Evolutionary conservation across 2,888 invertebrate species (phyloP), one percentile per base, ranked within the genome.

Genomic region (Phortica magna): DNA sequence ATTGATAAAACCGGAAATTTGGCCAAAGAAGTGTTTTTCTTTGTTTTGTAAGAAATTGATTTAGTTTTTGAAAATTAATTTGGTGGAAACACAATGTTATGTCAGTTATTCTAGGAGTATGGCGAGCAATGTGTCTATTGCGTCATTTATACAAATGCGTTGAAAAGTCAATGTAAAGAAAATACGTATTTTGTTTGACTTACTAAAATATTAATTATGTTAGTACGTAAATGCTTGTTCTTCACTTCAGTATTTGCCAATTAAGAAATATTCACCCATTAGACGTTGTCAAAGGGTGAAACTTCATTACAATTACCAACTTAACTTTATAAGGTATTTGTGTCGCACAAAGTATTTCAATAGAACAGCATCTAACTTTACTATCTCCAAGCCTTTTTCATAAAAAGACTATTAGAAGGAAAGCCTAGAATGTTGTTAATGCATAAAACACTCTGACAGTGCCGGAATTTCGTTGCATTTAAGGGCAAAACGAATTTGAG

Each of bases 221-320:
- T n/a, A n/a, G n/a, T n/a, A n/a, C n/a, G n/a, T n/a, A n/a, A n/a
- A n/a, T n/a, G n/a, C n/a, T n/a, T n/a, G n/a, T n/a, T n/a, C n/a
- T n/a, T n/a, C n/a, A n/a, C n/a, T n/a, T n/a, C n/a, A n/a, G n/a
- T n/a, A n/a, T n/a, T n/a, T n/a, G n/a, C n/a, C 43, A 43, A 7
- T 43, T 67, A 43, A 67, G 42, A 67, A 42, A 39, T 14, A 19
- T 67, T 39, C 6, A 67, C 4, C n/a, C 65, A 17, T 31, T 31
- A 7, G 14, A 5, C 65, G 12, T 65, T n/a, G 19, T 7, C 59
- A 65, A 12, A 0, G 19, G 19, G 7, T 22, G 53, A 84, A 85
- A 88, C 89, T 87, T 89, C 86, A 87, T 87, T 89, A 89, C 89
- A 89, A 87, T 87, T 89, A 85, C 85, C 86, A 88, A 89, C 89